Conservation (phyloP, 2,888 invertebrate species). For the Cosmorhoe ocellata region DNA sequence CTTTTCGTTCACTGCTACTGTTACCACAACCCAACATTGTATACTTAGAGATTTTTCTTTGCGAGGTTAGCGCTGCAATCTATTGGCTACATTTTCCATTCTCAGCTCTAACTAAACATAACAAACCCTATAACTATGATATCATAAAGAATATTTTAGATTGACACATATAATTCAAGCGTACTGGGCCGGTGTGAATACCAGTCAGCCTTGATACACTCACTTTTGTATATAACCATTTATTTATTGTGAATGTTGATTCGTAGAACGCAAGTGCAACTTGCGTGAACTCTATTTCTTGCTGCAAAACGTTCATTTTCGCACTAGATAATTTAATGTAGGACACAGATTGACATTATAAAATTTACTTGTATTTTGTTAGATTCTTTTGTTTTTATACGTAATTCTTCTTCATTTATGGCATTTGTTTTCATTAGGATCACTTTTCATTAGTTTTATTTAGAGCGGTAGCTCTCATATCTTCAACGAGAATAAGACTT, state of each 20-base stretch:
- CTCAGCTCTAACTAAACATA: constrained; percentile 25
- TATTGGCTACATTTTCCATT: too few species aligned
- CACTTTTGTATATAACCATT: constrained; percentile 60
- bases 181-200: constrained; percentile 48
- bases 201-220: constrained; percentile 66
- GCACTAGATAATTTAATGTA: constrained; percentile 19
- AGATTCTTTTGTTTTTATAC: constrained; percentile 46
- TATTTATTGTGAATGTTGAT: constrained; percentile 57
- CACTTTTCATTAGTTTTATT: too few species aligned
- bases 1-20: too few species aligned
- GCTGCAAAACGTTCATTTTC: constrained; percentile 42
- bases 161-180: constrained; percentile 49
- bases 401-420: too few species aligned
- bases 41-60: too few species aligned
- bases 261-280: constrained; percentile 42
- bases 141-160: constrained; percentile 49
- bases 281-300: constrained; percentile 37
- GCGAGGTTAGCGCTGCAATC: too few species aligned
- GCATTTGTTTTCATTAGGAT: too few species aligned
- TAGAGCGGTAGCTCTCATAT: too few species aligned
- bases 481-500: too few species aligned
- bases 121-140: constrained; percentile 36
- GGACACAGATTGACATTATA: constrained; percentile 53
- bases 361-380: constrained; percentile 44
- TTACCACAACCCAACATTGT: too few species aligned